Evolutionary conservation across 1,140 invertebrate genomes (phyloP), one percentile per base, ranked within the genome.

Genomic region (Drosophila leontia): DNA sequence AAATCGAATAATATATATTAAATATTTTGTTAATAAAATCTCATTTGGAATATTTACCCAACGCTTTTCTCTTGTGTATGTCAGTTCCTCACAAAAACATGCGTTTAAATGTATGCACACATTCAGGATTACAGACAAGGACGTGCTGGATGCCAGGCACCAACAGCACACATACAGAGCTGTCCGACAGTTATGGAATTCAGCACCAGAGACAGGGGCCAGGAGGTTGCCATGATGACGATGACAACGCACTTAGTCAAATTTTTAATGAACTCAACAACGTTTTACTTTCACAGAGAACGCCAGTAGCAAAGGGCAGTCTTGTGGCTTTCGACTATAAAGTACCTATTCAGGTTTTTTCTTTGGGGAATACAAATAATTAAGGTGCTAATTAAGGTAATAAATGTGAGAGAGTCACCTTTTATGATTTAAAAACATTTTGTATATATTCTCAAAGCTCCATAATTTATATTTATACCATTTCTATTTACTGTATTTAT

Each of bases 191-290:
- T 61, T 71, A 74, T 71, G 70, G 65, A 60, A 61, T 56, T 55
- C 56, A 53, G 48, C 45, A 70, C 29, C 67, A 41, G 47, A 59
- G 62, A 41, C 61, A 56, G 55, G 63, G 63, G 63, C 64, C 51
- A 64, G 81, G 76, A 59, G 64, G 63, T 63, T 60, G 68, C 67
- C 68, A 79, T 82, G 70, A 79, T 80, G 67, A 88, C 67, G 77
- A 83, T 78, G 84, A 80, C 77, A 83, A 88, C 84, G 77, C 80
- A 84, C 84, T 87, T 88, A 88, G 80, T 87, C 68, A 80, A 87
- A 84, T 88, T 87, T 87, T 80, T 83, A 87, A 87, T 87, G 84
- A 88, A 83, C 84, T 87, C 84, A 84, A 88, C 84, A 88, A 50
- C 84, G 80, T 87, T 87, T 88, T 88, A 87, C 84, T 87, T 71